Percentiles rank a stretch among this genome's conserved stretches.
phyloP scores from a whole-genome alignment of 2,113 vertebrate species.

The Pangasianodon hypophthalmus region DNA sequence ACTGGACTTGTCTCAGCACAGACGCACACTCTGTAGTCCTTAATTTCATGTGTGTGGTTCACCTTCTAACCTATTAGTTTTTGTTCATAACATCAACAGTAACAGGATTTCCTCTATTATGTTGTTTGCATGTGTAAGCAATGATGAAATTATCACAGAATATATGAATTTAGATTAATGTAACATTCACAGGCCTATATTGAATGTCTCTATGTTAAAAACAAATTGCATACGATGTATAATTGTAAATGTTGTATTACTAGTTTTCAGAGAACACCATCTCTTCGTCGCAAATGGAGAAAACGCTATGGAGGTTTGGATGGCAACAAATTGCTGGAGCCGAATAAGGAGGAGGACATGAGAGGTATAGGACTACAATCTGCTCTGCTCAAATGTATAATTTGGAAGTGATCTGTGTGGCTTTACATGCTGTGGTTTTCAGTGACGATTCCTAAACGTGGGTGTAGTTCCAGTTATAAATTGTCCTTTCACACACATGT shows the following conservation, averaged over 20 bases:
- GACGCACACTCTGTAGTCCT: not conserved
- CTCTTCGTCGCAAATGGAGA: slow-evolving; percentile 72
- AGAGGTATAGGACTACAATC: slow-evolving; percentile 54
- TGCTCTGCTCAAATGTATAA: slow-evolving; percentile 14
- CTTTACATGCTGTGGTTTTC: slow-evolving; percentile 57
- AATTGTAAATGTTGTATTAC: not conserved
- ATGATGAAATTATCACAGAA: not conserved
- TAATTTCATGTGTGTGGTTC: slow-evolving; percentile 7
- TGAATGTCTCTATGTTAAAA: not conserved
- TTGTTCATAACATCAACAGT: not conserved
- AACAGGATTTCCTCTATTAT: not conserved
- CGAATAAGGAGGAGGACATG: slow-evolving; percentile 65
- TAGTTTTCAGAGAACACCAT: slow-evolving; percentile 73
- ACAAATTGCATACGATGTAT: not conserved
- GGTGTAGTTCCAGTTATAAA: slow-evolving; percentile 50
- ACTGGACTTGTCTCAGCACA: slow-evolving; percentile 43
- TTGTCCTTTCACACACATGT: slow-evolving; percentile 15
- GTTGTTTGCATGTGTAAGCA: not conserved
- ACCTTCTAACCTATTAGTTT: slow-evolving; percentile 2
- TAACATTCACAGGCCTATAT: not conserved
- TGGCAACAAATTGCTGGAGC: slow-evolving; percentile 73
- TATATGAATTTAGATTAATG: not conserved
- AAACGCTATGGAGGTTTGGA: slow-evolving; percentile 74
- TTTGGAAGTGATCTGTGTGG: slow-evolving; percentile 26
- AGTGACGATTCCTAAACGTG: slow-evolving; percentile 35